Conservation (phyloP, 1,140 invertebrate genomes). For the Zaprionus lachaisei region DNA sequence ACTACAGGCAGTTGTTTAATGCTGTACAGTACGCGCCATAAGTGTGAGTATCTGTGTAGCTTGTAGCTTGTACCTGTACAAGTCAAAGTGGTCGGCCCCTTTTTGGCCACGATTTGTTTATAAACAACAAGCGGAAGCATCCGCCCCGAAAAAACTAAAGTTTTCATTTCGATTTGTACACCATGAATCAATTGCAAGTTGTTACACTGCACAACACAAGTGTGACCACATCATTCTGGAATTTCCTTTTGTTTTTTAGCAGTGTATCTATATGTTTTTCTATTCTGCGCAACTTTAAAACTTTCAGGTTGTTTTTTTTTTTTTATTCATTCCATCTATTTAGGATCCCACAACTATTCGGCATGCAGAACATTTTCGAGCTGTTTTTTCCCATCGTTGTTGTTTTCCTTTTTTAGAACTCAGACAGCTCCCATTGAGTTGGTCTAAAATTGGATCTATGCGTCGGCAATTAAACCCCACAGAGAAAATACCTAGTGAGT, state of each 20-base stretch:
- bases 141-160: slow-evolving; percentile 14
- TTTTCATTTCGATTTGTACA: slow-evolving; percentile 20
- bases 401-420: slow-evolving; percentile 18
- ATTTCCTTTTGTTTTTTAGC: not conserved
- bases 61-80: slow-evolving; percentile 23
- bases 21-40: slow-evolving; percentile 66
- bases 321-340: not conserved
- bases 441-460: slow-evolving; percentile 65
- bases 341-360: slow-evolving; percentile 13
- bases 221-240: not conserved
- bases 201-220: not conserved
- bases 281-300: not conserved
- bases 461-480: slow-evolving; percentile 59
- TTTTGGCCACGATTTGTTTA: slow-evolving; percentile 31
- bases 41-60: slow-evolving; percentile 67
- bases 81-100: slow-evolving; percentile 19
- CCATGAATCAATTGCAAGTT: slow-evolving; percentile 25
- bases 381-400: slow-evolving; percentile 48
- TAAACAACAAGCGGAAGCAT: slow-evolving; percentile 31
- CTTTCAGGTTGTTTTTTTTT: not conserved
- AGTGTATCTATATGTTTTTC: not conserved
- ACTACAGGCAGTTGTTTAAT: slow-evolving; percentile 50
- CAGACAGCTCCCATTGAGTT: slow-evolving; percentile 30
- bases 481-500: not conserved
- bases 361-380: slow-evolving; percentile 23